Percentiles rank a stretch among this genome's conserved stretches.
Evolutionary conservation across 2,888 invertebrate species (phyloP).

Genomic region (Alcis repandata): DNA sequence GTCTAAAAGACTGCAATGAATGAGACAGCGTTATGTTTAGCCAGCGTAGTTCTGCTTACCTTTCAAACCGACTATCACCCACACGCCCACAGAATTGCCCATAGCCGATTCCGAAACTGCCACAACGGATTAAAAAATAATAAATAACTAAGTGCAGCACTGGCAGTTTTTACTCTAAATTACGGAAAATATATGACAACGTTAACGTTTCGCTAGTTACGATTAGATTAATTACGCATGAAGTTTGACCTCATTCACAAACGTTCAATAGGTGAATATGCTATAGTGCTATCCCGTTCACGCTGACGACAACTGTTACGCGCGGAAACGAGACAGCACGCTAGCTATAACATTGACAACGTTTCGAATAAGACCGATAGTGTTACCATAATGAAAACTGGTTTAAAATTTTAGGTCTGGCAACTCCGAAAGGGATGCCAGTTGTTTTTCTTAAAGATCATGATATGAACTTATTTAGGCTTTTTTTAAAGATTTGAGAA

Average conservation of each 20-base stretch:
- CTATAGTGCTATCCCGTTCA: not conserved
- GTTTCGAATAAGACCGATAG: not conserved
- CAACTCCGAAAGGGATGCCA: constrained; percentile 3
- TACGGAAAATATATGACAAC: constrained; percentile 39
- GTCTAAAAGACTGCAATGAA: not conserved
- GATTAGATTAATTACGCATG: constrained; percentile 31
- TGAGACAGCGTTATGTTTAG: not conserved
- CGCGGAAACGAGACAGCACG: constrained; percentile 1
- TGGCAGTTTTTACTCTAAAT: constrained; percentile 56
- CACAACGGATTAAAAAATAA: constrained; percentile 49
- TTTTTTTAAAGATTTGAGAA: not conserved
- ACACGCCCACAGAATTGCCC: constrained; percentile 56
- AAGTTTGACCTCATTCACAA: not conserved
- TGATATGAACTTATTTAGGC: not conserved
- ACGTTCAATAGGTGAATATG: not conserved
- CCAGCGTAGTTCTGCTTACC: not conserved
- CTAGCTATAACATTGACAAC: not conserved
- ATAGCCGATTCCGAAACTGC: constrained; percentile 57
- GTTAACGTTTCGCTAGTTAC: constrained; percentile 32
- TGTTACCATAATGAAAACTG: constrained; percentile 22
- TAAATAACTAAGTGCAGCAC: constrained; percentile 58
- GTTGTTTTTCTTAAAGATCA: not conserved
- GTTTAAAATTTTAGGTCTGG: constrained; percentile 14
- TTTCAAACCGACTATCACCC: constrained; percentile 10
- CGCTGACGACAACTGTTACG: not conserved